Evolutionary conservation across 2,113 vertebrate species (phyloP), one percentile per base, ranked within the genome.

Genomic region (Sander lucioperca): DNA sequence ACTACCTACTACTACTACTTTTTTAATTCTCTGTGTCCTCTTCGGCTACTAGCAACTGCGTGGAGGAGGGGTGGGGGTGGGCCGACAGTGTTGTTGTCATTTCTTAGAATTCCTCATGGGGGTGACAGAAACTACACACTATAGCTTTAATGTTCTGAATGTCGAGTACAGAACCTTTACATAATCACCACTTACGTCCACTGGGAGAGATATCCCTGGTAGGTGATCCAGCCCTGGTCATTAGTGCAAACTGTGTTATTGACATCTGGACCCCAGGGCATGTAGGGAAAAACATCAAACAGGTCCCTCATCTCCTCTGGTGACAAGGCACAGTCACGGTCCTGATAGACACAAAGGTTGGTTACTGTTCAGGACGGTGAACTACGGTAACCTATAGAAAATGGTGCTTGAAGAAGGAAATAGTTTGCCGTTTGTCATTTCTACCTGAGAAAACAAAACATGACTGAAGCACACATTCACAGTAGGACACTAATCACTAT

Each of bases 151-250:
- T 43, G 39, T 43, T 19, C 7, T 19, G 18, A 51, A 51, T 51
- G 18, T 21, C 2, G 5, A 16, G 18, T 51, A 7, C 16, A 19
- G 50, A 51, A 18, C 50, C 53, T 8, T 58, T 58, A 36, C 25
- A 15, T 25, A 67, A 66, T 19, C 23, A 0, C 48, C 50, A 97
- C 98, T 97, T 88, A 99, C 98, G 97, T 99, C 98, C 98, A 99
- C 92, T 99, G 98, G 18, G 97, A 99, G 59, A 99, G 97, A 91
- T 97, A 99, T n/a, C 98, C 98, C 80, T 99, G 98, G 94, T 99
- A 98, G 0, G 98, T 99, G 94, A 99, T 98, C 98, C 98, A 99
- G 5, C 98, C 98, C 83, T 96, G 96, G 27, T 98, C 97, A 62
- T 97, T 98, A 45, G 97, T 99, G 89, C 96, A 98, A 64, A 99